Conservation (phyloP, 1,140 invertebrate genomes). For the Drosophila takahashii region DNA sequence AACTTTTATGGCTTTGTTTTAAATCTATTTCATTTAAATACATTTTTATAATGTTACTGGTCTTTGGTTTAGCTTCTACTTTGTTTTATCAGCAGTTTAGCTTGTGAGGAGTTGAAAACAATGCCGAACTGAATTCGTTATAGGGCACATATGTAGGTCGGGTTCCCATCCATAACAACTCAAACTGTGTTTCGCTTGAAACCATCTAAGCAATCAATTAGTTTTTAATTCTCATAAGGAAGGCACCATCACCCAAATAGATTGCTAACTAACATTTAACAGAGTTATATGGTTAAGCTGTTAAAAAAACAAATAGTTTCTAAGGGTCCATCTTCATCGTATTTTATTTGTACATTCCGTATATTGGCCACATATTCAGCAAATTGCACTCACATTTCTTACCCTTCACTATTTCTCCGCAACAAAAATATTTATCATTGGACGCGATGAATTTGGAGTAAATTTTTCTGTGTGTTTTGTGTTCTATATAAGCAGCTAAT, state of each 20-base stretch:
- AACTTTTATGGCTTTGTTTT: conserved; percentile 23
- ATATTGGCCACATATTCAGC: conserved; percentile 58
- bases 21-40: conserved; percentile 18
- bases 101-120: conserved; percentile 50
- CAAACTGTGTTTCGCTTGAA: conserved; percentile 47
- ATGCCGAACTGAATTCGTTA: conserved; percentile 19
- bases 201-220: conserved; percentile 52
- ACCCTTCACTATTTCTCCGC: conserved; percentile 15
- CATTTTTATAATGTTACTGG: conserved; percentile 26
- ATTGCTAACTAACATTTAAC: conserved; percentile 25
- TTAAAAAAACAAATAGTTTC: conserved; percentile 35
- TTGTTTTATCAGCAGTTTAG: conserved; percentile 54
- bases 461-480: conserved; percentile 28
- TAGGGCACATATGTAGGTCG: conserved; percentile 15
- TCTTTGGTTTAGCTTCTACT: conserved; percentile 42
- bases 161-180: conserved; percentile 3
- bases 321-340: conserved; percentile 24
- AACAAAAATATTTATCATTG: conserved; percentile 34
- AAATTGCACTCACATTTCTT: conserved; percentile 23
- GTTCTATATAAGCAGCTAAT: conserved; percentile 42
- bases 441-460: conserved; percentile 44
- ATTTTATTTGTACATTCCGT: conserved; percentile 56
- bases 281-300: conserved; percentile 13
- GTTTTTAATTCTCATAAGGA: conserved; percentile 35
- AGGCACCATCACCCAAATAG: conserved; percentile 41